Conservation (phyloP, 2,797 vertebrate genomes). For the Parambassis ranga region DNA sequence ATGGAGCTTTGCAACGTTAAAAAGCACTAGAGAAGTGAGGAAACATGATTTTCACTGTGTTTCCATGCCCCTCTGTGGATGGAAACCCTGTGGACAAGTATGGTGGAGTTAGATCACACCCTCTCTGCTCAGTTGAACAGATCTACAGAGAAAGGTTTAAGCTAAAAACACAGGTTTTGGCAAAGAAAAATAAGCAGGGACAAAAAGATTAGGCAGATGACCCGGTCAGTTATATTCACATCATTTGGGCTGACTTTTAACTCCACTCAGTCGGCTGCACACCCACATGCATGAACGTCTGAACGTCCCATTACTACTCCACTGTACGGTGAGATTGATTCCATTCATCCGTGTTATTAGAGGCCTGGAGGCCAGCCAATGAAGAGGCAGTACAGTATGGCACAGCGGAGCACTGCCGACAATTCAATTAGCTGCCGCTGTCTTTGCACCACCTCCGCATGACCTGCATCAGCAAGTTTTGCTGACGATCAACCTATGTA, state of each 20-base stretch:
- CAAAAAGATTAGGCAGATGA: neutral
- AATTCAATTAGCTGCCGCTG: slow-evolving; percentile 77
- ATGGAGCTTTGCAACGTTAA: slow-evolving; percentile 3
- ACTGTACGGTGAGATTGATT: slow-evolving; percentile 58
- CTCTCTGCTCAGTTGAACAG: neutral
- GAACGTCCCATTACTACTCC: slow-evolving; percentile 51
- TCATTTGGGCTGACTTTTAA: slow-evolving; percentile 1
- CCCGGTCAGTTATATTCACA: slow-evolving; percentile 1
- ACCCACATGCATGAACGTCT: slow-evolving; percentile 30
- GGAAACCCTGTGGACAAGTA: slow-evolving; percentile 11
- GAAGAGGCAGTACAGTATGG: slow-evolving; percentile 48
- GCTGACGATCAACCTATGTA: slow-evolving; percentile 57
- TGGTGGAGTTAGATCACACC: neutral
- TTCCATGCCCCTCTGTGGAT: neutral
- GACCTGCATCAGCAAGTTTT: slow-evolving; percentile 64
- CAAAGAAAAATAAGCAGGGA: neutral
- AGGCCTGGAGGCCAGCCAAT: slow-evolving; percentile 67
- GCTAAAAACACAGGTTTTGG: neutral
- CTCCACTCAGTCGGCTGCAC: slow-evolving; percentile 13
- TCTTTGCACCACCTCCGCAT: slow-evolving; percentile 58
- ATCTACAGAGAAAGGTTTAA: neutral
- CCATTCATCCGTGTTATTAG: slow-evolving; percentile 73
- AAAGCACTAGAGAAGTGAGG: neutral
- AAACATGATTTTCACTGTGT: slow-evolving; percentile 6
- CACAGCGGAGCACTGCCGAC: slow-evolving; percentile 54